Evolutionary conservation across 2,797 vertebrate species (phyloP), one percentile per base, ranked within the genome.

Genomic region (Pangasius mekongensis): DNA sequence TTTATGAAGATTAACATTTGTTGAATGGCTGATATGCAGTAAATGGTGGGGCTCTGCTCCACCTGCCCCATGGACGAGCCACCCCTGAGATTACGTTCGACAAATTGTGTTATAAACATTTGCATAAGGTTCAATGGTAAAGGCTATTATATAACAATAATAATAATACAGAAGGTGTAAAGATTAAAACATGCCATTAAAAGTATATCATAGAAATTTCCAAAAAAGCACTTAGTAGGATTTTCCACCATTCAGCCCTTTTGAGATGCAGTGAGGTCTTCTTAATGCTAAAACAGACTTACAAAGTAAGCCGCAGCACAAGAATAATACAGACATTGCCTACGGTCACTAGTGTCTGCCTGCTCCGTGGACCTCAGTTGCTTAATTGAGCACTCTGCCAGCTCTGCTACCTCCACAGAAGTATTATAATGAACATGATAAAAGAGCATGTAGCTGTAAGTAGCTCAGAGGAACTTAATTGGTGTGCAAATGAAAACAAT

Each of bases 401-500:
- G 36, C 73, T 39, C 64, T 84, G 52, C 27, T 73, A 80, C 86
- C 64, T 62, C 56, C 64, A 82, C 69, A 84, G 66, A 89, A 85
- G 83, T 62, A 74, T 78, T 84, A 67, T 84, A 84, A 88, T 85
- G 47, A 74, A 85, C 74, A 78, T 71, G 74, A 87, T 85, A 85
- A 89, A 84, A 67, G 49, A 87, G 54, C 52, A 71, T 47, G 64
- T 80, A 89, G 73, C 89, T 64, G 82, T 89, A 87, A 81, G 64
- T 54, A 84, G 82, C 83, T 84, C 82, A 87, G 64, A 73, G 71
- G 36, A 89, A 87, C 62, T 87, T 89, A 87, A 87, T 82, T 85
- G 89, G 83, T 85, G 89, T 89, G 89, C 86, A 85, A 87, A 89
- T 87, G 74, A 89, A 89, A 89, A 78, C 81, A 87, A 87, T 87